Conservation (phyloP, 2,113 vertebrate species). For the Cairina moschata region DNA sequence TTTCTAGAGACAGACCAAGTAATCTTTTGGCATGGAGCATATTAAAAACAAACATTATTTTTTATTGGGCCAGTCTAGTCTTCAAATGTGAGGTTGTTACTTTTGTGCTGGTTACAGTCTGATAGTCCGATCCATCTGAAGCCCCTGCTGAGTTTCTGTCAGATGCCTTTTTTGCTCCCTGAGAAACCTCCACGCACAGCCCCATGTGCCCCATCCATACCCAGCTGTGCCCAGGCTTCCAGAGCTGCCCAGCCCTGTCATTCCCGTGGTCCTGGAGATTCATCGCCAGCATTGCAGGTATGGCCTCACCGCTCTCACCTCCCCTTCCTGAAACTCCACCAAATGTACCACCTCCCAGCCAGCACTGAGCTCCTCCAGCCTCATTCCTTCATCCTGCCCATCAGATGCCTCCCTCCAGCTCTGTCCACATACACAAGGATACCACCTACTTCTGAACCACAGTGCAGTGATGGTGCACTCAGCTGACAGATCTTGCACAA, state of each 20-base stretch:
- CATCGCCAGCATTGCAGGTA: background rate
- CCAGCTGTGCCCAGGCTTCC: background rate
- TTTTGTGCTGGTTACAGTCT: background rate
- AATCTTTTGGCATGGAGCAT: background rate
- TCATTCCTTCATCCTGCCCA: background rate
- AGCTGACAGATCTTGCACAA: background rate
- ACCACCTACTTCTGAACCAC: background rate
- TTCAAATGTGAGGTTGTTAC: background rate
- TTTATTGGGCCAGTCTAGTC: background rate
- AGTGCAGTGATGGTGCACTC: background rate
- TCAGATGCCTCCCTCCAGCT: background rate
- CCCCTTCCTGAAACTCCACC: background rate
- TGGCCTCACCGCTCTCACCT: background rate
- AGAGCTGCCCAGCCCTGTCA: background rate
- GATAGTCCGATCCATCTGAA: background rate
- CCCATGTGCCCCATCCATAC: background rate
- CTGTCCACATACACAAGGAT: fast-evolving
- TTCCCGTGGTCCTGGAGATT: fast-evolving
- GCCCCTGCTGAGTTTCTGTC: fast-evolving
- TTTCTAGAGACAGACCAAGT: background rate
- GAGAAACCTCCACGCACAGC: background rate
- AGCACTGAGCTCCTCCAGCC: background rate
- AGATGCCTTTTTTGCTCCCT: background rate
- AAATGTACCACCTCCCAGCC: background rate
- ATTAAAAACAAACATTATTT: background rate